A percentile compares a stretch with the other conserved stretches of the same genome.
phyloP scores from a whole-genome alignment of 2,797 vertebrate species.

The Myotis planiceps region DNA sequence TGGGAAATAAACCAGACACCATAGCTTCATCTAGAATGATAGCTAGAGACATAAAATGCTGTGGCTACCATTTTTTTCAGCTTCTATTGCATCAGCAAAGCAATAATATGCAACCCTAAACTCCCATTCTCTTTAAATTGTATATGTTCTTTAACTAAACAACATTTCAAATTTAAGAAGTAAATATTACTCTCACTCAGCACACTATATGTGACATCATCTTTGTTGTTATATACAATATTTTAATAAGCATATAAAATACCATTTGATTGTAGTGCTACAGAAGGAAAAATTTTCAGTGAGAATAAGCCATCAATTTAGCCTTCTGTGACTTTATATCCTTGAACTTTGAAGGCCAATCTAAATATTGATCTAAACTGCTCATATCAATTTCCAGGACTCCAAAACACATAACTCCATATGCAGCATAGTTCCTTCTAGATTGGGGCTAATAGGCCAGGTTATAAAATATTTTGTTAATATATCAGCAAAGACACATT shows the following conservation, averaged over 20 bases:
- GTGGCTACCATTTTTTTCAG: background rate
- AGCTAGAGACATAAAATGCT: slow-evolving; percentile 17
- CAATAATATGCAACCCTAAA: background rate
- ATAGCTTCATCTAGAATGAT: slow-evolving; percentile 12
- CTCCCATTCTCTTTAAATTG: slow-evolving; percentile 13
- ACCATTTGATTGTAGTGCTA: background rate
- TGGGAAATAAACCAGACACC: slow-evolving; percentile 58
- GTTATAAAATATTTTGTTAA: background rate
- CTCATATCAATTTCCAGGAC: background rate
- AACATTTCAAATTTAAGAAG: slow-evolving; percentile 3
- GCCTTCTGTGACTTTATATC: background rate
- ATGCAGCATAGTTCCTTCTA: slow-evolving; percentile 1
- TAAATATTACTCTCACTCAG: background rate
- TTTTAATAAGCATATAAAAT: slow-evolving; percentile 44
- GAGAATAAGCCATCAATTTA: background rate
- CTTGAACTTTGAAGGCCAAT: slow-evolving; percentile 13
- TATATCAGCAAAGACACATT: background rate
- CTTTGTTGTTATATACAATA: background rate
- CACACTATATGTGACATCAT: background rate
- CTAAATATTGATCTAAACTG: slow-evolving; percentile 39
- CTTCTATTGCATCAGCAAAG: background rate
- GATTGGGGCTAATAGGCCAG: background rate
- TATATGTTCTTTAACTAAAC: slow-evolving; percentile 8
- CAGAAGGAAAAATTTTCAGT: background rate
- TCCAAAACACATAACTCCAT: background rate